Evolutionary conservation across 2,888 invertebrate genomes (phyloP).

Genomic region (Lasioglossum calceatum): DNA sequence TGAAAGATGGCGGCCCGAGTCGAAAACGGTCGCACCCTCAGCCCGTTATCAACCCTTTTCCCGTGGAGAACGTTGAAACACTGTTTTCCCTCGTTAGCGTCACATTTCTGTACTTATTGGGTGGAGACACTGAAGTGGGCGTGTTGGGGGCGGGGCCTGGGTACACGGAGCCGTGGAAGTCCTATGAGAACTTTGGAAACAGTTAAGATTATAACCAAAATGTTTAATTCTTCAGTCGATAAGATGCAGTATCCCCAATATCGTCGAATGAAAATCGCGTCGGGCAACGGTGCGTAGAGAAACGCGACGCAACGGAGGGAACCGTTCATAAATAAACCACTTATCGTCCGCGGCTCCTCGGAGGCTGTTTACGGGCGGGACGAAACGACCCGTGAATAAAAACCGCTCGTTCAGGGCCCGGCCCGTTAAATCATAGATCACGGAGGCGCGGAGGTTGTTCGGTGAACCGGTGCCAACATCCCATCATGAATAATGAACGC

Average conservation of each 20-base stretch:
- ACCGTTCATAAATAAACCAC: not conserved
- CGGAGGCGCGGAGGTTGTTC: not conserved
- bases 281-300: not conserved
- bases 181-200: too few relatives aligned
- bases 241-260: not conserved
- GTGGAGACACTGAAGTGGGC: not conserved
- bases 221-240: not conserved
- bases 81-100: not conserved
- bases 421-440: slow-evolving; percentile 53
- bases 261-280: not conserved
- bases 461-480: slow-evolving; percentile 70
- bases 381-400: slow-evolving; percentile 24
- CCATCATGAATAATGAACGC: slow-evolving; percentile 81
- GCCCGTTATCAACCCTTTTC: not conserved
- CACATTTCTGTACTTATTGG: not conserved
- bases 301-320: not conserved
- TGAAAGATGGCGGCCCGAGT: not conserved
- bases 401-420: slow-evolving; percentile 3
- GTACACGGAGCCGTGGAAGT: not conserved
- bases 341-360: not conserved
- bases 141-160: not conserved
- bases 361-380: slow-evolving; percentile 23
- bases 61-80: not conserved
- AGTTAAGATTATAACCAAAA: not conserved
- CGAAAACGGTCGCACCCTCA: not conserved